Evolutionary conservation across 2,888 invertebrate genomes (phyloP), one percentile per base, ranked within the genome.

Genomic region (Polia nebulosa): DNA sequence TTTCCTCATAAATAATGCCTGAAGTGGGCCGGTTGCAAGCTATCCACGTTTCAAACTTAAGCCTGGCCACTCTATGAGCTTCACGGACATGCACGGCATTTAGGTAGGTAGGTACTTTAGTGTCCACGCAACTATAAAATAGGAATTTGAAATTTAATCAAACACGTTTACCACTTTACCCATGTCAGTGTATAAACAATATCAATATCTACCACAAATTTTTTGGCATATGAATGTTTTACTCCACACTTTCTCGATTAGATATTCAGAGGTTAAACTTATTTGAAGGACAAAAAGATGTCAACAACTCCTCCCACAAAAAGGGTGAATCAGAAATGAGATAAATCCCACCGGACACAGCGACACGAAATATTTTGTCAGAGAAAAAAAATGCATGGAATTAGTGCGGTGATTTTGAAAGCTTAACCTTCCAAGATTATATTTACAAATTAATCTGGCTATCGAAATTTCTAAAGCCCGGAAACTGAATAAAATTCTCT

Each of bases 241-340:
- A 72, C 67, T 62, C 20, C 45, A 65, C 69, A 71, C 58, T 71
- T 62, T 57, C 15, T 53, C 51, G 62, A 79, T 77, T 79, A 70
- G 49, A 66, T 68, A 77, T 82, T 84, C 64, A 75, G 67, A 60
- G 72, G 66, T 67, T 76, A 61, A 81, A 80, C 59, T 76, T 76
- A 68, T 73, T 83, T 80, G 69, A 77, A 78, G 72, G 70, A 78
- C 80, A 74, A 76, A 79, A 82, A 80, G 59, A 78, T 76, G 64
- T 77, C 71, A 78, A 78, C 77, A 76, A 62, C 65, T 62, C 60
- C 51, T 56, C 51, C 72, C 73, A 29, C 65, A 75, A 73, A 82
- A 83, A 79, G 77, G 80, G 78, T 83, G 78, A 80, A 83, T 82
- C 59, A 66, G 64, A 74, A 81, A 83, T 79, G 76, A 76, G 75